Evolutionary conservation across 2,113 vertebrate genomes (phyloP), one percentile per base, ranked within the genome.

Genomic region (Corvus moneduloides): DNA sequence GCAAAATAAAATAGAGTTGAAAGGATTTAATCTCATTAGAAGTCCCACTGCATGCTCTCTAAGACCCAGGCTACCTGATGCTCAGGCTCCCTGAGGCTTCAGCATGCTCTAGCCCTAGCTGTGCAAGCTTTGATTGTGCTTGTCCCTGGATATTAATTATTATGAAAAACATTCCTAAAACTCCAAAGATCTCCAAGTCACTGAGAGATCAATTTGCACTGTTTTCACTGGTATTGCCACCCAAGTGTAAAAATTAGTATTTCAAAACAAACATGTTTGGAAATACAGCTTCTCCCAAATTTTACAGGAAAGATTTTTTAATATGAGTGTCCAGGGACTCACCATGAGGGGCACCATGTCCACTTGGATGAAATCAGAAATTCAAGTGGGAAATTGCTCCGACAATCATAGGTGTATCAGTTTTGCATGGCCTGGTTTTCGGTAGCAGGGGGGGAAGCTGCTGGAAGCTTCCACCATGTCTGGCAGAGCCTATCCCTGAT

Each of bases 111-210:
- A 79, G 66, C 48, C 41, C 23, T 6, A 1, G 54, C 33, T 3
- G 0, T 8, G 17, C 66, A 43, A 87, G 43, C 71, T 27, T 59
- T 72, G 33, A 78, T 76, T 27, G 17, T 9, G 0, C 20, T 6
- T 6, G 1, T 75, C 93, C 87, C 96, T 62, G 44, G 89, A 32
- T 54, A 85, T 79, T 94, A 95, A 94, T 94, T 96, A 95, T 19
- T 20, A 39, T 17, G 62, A 67, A 78, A 81, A 82, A 33, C 69
- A 61, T 33, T 62, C 28, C 54, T 63, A 37, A 72, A 48, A 23
- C 52, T 44, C 69, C 35, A 21, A 51, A 81, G 77, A 68, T 8
- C 37, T 48, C 17, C 22, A 52, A 67, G 77, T 7, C 84, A 30
- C 84, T 8, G 1, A 72, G 94, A 94, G 87, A 93, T 84, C 69